These are phyloP conservation scores for Corydoras maculifer DNA, from an alignment of 2,113 vertebrate species.

Conservation along the genomic window DNA sequence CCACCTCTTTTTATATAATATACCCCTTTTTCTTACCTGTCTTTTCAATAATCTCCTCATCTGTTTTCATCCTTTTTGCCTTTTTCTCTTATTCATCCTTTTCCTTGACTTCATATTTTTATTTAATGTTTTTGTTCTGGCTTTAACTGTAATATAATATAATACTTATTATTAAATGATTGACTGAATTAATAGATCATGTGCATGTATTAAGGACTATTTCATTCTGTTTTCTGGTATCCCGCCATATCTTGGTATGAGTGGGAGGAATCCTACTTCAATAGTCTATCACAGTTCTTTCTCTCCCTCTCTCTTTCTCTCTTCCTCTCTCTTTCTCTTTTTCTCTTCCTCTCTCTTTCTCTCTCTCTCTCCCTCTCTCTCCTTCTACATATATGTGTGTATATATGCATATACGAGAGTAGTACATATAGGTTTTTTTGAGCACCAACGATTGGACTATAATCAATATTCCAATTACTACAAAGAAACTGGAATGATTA, in stretches of 20 bases:
- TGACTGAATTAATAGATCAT: not conserved
- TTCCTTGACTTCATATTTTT: not conserved
- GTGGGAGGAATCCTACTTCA: conserved; percentile 66
- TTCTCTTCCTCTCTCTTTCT: not conserved
- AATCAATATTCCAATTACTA: too few species aligned
- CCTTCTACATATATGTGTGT: not conserved
- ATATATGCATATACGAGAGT: not conserved
- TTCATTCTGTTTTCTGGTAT: conserved; percentile 50
- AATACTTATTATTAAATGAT: not conserved
- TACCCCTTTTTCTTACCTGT: too few species aligned
- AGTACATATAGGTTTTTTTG: too few species aligned
- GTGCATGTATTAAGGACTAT: conserved; percentile 14
- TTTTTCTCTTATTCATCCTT: too few species aligned
- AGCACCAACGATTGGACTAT: too few species aligned
- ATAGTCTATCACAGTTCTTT: conserved; percentile 51
- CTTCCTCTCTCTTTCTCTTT: not conserved
- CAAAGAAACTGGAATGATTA: too few species aligned
- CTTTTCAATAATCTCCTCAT: too few species aligned
- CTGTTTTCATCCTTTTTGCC: too few species aligned
- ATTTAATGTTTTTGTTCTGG: not conserved
- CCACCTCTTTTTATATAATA: not conserved
- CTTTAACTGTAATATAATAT: not conserved
- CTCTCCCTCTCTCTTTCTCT: not conserved
- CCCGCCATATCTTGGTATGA: conserved; percentile 43
- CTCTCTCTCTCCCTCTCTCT: not conserved